These are phyloP conservation scores for Dorcus hopei DNA, from an alignment of 2,888 invertebrate genomes.

Conservation along the genomic window DNA sequence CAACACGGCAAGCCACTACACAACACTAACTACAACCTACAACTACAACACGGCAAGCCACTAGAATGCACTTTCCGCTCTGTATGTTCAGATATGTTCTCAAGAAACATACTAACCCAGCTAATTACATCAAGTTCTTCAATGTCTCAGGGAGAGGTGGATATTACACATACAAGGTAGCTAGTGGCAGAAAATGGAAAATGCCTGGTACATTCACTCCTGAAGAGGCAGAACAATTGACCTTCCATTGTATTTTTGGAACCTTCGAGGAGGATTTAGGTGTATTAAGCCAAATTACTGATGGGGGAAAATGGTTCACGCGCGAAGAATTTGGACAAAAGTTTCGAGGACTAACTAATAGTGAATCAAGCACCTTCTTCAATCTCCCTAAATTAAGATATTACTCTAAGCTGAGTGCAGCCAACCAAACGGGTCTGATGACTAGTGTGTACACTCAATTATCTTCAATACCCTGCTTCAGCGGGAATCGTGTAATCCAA, in stretches of 20 bases:
- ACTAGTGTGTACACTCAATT: too few relatives aligned
- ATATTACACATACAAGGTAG: background rate
- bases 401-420: background rate
- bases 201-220: constrained; percentile 13
- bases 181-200: constrained; percentile 1
- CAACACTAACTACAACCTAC: too few relatives aligned
- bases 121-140: too few relatives aligned
- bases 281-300: constrained; percentile 12
- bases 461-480: too few relatives aligned
- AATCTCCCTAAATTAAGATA: background rate
- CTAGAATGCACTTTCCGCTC: too few relatives aligned
- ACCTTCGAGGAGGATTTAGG: constrained; percentile 20
- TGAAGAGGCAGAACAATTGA: constrained; percentile 17
- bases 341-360: too few relatives aligned
- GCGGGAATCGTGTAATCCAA: too few relatives aligned
- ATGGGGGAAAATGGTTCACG: constrained; percentile 4
- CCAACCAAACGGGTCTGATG: background rate
- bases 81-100: too few relatives aligned
- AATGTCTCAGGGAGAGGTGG: background rate
- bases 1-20: too few relatives aligned
- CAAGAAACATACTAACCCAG: too few relatives aligned
- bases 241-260: constrained; percentile 22
- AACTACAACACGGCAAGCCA: too few relatives aligned
- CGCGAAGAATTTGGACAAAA: constrained; percentile 4
- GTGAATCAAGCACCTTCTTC: background rate